Percentiles rank a stretch among this genome's conserved stretches.
These are phyloP conservation scores for Zaprionus tsacasi DNA, from an alignment of 1,140 invertebrate genomes.

Conservation along the genomic window DNA sequence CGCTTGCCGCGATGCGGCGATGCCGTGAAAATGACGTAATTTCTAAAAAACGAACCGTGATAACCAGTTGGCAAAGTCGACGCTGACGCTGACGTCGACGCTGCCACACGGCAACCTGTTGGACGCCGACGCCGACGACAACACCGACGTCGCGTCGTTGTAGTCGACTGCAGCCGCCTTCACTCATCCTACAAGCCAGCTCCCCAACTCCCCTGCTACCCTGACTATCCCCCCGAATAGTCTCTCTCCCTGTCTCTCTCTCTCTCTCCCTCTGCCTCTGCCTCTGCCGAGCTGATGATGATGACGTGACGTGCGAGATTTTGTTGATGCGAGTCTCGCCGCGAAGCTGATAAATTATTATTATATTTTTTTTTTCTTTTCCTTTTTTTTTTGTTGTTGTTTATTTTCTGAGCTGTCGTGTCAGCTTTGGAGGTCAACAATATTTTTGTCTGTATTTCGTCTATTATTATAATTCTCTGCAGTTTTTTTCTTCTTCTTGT, in stretches of 20 bases:
- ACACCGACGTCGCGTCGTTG: neutral
- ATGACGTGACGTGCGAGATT: constrained; percentile 78
- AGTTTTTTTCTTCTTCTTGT: constrained; percentile 13
- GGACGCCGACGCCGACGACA: constrained; percentile 33
- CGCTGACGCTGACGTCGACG: constrained; percentile 48
- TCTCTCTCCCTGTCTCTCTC: neutral
- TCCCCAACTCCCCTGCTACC: too few species aligned
- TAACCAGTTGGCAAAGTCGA: constrained; percentile 68
- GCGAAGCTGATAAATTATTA: constrained; percentile 77
- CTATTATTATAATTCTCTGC: constrained; percentile 32
- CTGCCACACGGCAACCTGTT: constrained; percentile 67
- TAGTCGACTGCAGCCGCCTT: constrained; percentile 19
- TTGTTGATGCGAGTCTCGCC: constrained; percentile 52
- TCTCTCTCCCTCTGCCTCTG: neutral
- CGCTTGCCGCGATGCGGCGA: constrained; percentile 12
- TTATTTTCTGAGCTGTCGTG: constrained; percentile 68
- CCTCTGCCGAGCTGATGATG: constrained; percentile 33
- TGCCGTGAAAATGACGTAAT: constrained; percentile 71
- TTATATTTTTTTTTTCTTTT: constrained; percentile 45
- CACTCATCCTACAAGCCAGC: constrained; percentile 1
- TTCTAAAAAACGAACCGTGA: constrained; percentile 72
- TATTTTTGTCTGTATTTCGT: constrained; percentile 37
- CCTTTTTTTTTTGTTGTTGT: constrained; percentile 38
- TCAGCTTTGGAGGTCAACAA: constrained; percentile 68
- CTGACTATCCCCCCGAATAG: too few species aligned